These are phyloP conservation scores for Delphinapterus leucas DNA, from an alignment of 2,113 vertebrate species.

Conservation along the genomic window DNA sequence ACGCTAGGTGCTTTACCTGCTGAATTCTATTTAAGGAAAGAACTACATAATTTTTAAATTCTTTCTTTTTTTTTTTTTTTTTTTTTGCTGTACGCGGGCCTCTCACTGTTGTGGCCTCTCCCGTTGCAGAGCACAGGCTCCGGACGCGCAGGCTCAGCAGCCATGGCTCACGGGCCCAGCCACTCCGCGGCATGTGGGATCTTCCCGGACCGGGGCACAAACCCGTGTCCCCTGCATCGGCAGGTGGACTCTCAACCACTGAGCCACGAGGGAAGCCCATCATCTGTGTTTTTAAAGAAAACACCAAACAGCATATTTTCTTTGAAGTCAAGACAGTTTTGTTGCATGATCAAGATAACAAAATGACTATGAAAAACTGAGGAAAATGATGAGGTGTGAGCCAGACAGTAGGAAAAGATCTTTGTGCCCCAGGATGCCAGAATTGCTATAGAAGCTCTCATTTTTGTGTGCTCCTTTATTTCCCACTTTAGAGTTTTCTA, in stretches of 20 bases:
- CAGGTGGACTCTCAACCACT: too few relatives aligned
- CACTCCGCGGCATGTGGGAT: too few relatives aligned
- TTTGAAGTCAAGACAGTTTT: neutral
- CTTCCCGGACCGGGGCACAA: too few relatives aligned
- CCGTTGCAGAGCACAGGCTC: too few relatives aligned
- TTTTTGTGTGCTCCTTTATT: neutral
- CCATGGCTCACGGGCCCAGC: too few relatives aligned
- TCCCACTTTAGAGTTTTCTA: neutral
- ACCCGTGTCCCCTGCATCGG: too few relatives aligned
- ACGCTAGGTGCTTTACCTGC: neutral
- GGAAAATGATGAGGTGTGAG: neutral
- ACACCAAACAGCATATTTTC: neutral
- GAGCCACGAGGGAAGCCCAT: too few relatives aligned
- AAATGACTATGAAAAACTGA: neutral
- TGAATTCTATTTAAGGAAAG: neutral
- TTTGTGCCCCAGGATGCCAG: neutral
- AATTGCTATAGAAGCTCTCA: neutral
- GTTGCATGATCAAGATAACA: neutral
- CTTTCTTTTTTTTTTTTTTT: neutral
- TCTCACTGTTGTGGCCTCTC: too few relatives aligned
- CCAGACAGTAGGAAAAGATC: neutral
- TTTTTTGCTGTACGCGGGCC: too few relatives aligned
- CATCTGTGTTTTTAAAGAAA: neutral
- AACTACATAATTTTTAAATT: neutral
- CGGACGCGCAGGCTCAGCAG: too few relatives aligned